Percentiles rank a stretch among this genome's conserved stretches.
These are phyloP conservation scores for Cottus gobio DNA, from an alignment of 2,113 vertebrate genomes.

Conservation along the genomic window DNA sequence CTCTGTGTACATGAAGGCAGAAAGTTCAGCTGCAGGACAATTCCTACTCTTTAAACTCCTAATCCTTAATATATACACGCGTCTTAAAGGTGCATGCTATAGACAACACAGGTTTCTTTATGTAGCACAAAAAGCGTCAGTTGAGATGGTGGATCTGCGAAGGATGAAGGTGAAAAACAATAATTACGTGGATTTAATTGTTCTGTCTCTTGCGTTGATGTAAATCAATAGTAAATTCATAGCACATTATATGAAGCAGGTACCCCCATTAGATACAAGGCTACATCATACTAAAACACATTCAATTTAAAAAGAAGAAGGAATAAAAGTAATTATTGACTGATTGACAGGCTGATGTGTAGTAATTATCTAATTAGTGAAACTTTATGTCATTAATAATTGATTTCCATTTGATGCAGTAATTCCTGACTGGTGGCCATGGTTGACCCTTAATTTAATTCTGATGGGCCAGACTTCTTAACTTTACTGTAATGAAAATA, in stretches of 20 bases:
- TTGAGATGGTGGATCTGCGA: conserved; percentile 8
- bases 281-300: not conserved
- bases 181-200: not conserved
- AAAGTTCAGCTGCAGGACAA: conserved; percentile 46
- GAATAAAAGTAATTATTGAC: not conserved
- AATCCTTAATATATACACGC: conserved; percentile 32
- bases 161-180: conserved; percentile 10
- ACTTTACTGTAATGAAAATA: conserved; percentile 57
- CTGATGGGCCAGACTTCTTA: conserved; percentile 28
- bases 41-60: conserved; percentile 18
- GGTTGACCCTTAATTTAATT: conserved; percentile 2
- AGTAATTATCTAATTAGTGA: conserved; percentile 10
- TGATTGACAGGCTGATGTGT: not conserved
- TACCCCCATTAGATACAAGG: not conserved
- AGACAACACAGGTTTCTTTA: conserved; percentile 32
- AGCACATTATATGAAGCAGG: not conserved
- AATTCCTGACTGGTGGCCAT: conserved; percentile 12
- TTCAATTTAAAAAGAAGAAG: not conserved
- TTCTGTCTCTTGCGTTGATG: not conserved
- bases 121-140: conserved; percentile 5
- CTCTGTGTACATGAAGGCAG: conserved; percentile 3
- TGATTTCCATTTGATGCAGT: not conserved
- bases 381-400: not conserved
- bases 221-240: not conserved
- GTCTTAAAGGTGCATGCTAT: conserved; percentile 8